Conservation (phyloP, 2,797 vertebrate genomes). For the Ptychobarbus kaznakovi region DNA sequence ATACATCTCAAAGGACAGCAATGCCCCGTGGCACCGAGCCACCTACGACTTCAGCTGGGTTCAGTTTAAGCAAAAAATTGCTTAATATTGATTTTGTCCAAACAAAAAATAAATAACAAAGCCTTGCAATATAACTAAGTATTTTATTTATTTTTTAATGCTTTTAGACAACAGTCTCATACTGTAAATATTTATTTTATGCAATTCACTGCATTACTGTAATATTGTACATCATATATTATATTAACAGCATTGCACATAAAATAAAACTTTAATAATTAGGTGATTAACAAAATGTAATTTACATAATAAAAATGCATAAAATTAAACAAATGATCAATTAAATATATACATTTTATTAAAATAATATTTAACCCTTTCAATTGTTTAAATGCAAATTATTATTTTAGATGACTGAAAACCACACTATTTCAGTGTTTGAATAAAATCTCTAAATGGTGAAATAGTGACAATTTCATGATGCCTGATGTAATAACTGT, state of each 20-base stretch:
- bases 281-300: neutral
- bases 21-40: conserved; percentile 62
- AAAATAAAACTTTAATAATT: neutral
- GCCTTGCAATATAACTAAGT: neutral
- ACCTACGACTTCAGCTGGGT: conserved; percentile 56
- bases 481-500: conserved; percentile 41
- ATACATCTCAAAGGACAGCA: conserved; percentile 70
- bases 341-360: neutral
- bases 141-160: neutral
- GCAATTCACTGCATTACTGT: neutral
- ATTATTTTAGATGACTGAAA: neutral
- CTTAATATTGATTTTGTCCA: conserved; percentile 56
- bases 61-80: conserved; percentile 59
- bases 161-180: neutral
- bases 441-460: conserved; percentile 10
- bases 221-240: neutral
- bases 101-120: conserved; percentile 16
- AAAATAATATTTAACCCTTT: neutral
- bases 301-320: no score
- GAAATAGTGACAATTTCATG: conserved; percentile 9
- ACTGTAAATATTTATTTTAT: neutral
- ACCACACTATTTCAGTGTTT: neutral
- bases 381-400: neutral
- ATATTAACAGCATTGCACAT: neutral
- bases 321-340: neutral